These are phyloP conservation scores for Himalopsyche japonica DNA, from an alignment of 2,888 invertebrate species.

Conservation along the genomic window DNA sequence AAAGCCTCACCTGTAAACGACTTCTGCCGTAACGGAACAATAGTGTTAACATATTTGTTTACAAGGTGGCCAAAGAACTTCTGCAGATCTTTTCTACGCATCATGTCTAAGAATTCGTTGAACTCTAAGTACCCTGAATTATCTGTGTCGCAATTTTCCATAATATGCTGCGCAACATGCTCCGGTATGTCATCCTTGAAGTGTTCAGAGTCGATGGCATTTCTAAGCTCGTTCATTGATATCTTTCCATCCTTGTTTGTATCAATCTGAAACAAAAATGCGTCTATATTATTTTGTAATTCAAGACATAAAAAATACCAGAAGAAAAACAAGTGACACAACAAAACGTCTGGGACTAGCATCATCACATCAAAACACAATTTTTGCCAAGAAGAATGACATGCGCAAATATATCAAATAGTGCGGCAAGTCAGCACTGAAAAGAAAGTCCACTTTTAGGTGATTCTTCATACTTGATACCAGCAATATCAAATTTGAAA, in stretches of 20 bases:
- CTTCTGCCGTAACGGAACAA: constrained; percentile 57
- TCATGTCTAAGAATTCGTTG: constrained; percentile 74
- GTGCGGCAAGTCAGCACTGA: too few relatives aligned
- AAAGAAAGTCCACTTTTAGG: too few relatives aligned
- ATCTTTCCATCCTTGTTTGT: constrained; percentile 71
- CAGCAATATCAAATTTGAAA: too few relatives aligned
- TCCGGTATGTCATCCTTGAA: constrained; percentile 71
- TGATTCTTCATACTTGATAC: too few relatives aligned
- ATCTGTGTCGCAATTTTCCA: constrained; percentile 64
- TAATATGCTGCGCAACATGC: constrained; percentile 68
- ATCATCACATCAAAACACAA: too few relatives aligned
- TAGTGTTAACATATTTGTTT: constrained; percentile 62
- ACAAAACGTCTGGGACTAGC: too few relatives aligned
- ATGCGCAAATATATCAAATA: too few relatives aligned
- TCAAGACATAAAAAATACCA: too few relatives aligned
- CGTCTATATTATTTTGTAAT: too few relatives aligned
- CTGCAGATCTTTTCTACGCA: constrained; percentile 63
- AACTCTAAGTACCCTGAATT: constrained; percentile 77
- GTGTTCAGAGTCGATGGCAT: constrained; percentile 62
- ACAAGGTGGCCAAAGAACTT: constrained; percentile 68
- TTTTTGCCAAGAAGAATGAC: too few relatives aligned
- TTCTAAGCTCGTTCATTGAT: constrained; percentile 67
- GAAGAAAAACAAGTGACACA: too few relatives aligned
- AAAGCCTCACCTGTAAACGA: constrained; percentile 54
- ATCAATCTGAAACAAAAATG: constrained; percentile 64